A percentile compares a stretch with the other conserved stretches of the same genome.
These are phyloP conservation scores for Rhadina sibilatrix DNA, from an alignment of 2,113 vertebrate species.

Conservation along the genomic window DNA sequence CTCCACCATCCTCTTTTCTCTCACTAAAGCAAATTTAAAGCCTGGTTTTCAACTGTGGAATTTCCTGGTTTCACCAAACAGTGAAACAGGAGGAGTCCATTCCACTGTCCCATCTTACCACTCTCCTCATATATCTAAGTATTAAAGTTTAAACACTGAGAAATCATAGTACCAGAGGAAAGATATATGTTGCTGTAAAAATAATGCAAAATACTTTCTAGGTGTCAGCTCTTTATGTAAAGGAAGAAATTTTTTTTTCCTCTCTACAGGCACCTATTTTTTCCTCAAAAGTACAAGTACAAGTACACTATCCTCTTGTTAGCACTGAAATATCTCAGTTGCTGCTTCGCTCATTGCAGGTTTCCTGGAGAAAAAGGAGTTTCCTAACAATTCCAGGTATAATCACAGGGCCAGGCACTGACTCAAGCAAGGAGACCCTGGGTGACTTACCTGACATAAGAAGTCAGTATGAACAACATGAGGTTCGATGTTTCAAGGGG, in stretches of 20 bases:
- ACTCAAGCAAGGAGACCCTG: not conserved
- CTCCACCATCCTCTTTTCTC: not conserved
- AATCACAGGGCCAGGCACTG: not conserved
- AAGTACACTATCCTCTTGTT: not conserved
- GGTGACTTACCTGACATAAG: not conserved
- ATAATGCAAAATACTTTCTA: not conserved
- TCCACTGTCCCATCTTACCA: not conserved
- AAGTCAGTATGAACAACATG: not conserved
- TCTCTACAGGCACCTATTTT: not conserved
- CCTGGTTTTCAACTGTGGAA: not conserved
- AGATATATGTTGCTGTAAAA: not conserved
- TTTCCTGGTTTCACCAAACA: not conserved
- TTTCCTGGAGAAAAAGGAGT: not conserved
- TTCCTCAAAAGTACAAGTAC: too few species aligned
- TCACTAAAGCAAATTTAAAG: not conserved
- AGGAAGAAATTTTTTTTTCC: not conserved
- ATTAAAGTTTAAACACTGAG: not conserved
- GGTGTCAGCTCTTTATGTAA: not conserved
- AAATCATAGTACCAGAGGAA: not conserved
- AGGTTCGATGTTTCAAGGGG: not conserved
- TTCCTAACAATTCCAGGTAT: not conserved
- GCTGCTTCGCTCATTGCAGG: not conserved
- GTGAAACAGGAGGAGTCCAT: not conserved
- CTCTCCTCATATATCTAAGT: not conserved
- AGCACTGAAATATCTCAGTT: not conserved